A percentile compares a stretch with the other conserved stretches of the same genome.
Conservation (phyloP, 2,888 invertebrate genomes). For the Temnothorax ravouxi region DNA sequence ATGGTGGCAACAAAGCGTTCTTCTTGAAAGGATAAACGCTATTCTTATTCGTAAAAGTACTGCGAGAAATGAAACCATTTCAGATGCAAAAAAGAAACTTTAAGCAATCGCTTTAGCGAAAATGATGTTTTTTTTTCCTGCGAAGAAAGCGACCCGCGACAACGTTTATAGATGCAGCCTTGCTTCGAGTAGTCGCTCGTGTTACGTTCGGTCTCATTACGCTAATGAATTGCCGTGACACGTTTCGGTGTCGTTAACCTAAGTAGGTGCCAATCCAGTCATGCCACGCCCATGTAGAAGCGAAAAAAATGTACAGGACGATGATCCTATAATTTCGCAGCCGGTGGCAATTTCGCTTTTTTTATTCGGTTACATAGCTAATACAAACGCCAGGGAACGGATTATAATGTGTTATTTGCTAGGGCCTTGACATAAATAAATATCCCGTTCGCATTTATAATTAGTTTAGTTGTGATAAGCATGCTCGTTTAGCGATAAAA, state of each 20-base stretch:
- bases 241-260: conserved; percentile 83
- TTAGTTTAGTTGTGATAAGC: neutral
- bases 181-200: conserved; percentile 59
- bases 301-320: conserved; percentile 58
- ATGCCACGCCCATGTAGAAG: conserved; percentile 71
- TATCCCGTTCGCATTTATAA: neutral
- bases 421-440: conserved; percentile 58
- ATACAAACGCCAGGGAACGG: conserved; percentile 27
- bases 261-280: conserved; percentile 72
- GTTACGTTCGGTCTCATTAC: conserved; percentile 77
- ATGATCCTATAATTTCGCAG: conserved; percentile 71
- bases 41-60: neutral
- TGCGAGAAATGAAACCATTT: neutral
- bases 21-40: conserved; percentile 2
- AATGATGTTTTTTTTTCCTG: conserved; percentile 11
- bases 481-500: neutral
- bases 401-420: neutral
- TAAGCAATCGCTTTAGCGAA: neutral
- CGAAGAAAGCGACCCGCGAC: conserved; percentile 33
- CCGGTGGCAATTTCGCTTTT: conserved; percentile 35
- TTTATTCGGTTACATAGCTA: conserved; percentile 31
- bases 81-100: conserved; percentile 3
- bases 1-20: neutral
- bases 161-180: conserved; percentile 72
- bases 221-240: conserved; percentile 84